Percentiles rank a stretch among this genome's conserved stretches.
Evolutionary conservation across 2,888 invertebrate species (phyloP).

Genomic region (Disparrhopalites patrizii): DNA sequence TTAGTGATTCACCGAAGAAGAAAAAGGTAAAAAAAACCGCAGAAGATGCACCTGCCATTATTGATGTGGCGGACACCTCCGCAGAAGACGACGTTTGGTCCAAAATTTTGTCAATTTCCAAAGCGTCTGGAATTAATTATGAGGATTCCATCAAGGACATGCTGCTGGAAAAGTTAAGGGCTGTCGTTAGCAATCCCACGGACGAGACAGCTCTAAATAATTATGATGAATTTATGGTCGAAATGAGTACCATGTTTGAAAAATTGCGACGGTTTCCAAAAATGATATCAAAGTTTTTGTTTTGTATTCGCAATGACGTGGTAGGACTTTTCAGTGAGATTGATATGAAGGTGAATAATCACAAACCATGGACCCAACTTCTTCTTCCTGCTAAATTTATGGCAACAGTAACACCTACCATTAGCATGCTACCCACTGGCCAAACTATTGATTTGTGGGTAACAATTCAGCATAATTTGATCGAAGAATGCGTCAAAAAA

Average conservation of each 20-base stretch:
- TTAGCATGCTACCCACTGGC: constrained; percentile 38
- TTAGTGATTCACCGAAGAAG: not conserved
- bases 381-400: constrained; percentile 27
- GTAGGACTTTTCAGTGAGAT: not conserved
- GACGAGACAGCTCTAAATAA: constrained; percentile 17
- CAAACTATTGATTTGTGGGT: constrained; percentile 46
- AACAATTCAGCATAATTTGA: constrained; percentile 42
- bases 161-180: constrained; percentile 21
- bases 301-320: constrained; percentile 30
- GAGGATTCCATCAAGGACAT: constrained; percentile 16
- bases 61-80: not conserved
- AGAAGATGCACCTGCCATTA: not conserved
- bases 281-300: constrained; percentile 43
- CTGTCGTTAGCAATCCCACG: constrained; percentile 23
- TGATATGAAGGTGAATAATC: not conserved
- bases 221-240: constrained; percentile 36
- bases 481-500: constrained; percentile 38
- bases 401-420: constrained; percentile 22
- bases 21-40: not conserved
- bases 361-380: constrained; percentile 17
- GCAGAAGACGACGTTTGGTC: constrained; percentile 5
- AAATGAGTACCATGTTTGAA: constrained; percentile 38
- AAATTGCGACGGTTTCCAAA: constrained; percentile 44
- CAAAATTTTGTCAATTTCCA: constrained; percentile 12
- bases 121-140: constrained; percentile 15